Evolutionary conservation across 1,140 invertebrate genomes (phyloP).

Genomic region (Wiebesia pumilae): DNA sequence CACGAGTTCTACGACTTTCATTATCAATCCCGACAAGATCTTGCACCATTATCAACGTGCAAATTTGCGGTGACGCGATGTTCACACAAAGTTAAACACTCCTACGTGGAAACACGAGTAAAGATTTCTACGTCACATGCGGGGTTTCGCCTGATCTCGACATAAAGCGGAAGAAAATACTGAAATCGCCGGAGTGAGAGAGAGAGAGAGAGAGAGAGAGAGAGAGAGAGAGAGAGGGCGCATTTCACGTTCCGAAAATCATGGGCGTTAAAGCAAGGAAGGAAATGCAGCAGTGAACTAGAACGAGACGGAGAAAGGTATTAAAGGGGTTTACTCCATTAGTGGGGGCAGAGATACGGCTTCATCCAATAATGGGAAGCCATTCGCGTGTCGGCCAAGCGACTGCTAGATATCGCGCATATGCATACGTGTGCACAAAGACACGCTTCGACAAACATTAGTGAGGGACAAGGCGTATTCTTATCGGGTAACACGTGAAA

Average conservation of each 20-base stretch:
- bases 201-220: constrained; percentile 9
- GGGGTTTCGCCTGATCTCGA: background rate
- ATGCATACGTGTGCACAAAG: background rate
- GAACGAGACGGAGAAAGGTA: background rate
- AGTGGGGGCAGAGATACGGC: constrained; percentile 41
- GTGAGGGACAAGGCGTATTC: too few relatives aligned
- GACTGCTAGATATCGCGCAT: background rate
- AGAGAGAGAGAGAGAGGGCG: background rate
- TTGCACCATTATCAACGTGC: background rate
- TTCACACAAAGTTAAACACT: background rate
- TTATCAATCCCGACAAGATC: too few relatives aligned
- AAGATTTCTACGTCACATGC: background rate
- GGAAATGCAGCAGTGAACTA: background rate
- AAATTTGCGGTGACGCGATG: background rate
- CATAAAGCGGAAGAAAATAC: constrained; percentile 12
- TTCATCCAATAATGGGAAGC: constrained; percentile 51
- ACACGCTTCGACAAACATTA: too few relatives aligned
- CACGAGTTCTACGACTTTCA: too few relatives aligned
- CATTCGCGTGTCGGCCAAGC: background rate
- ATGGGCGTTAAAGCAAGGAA: background rate
- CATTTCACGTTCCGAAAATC: background rate
- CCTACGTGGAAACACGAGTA: background rate
- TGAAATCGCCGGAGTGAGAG: too few relatives aligned
- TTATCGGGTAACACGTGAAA: background rate
- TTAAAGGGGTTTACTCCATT: constrained; percentile 48